Evolutionary conservation across 2,888 invertebrate genomes (phyloP).

Genomic region (Hydropsyche betteni): DNA sequence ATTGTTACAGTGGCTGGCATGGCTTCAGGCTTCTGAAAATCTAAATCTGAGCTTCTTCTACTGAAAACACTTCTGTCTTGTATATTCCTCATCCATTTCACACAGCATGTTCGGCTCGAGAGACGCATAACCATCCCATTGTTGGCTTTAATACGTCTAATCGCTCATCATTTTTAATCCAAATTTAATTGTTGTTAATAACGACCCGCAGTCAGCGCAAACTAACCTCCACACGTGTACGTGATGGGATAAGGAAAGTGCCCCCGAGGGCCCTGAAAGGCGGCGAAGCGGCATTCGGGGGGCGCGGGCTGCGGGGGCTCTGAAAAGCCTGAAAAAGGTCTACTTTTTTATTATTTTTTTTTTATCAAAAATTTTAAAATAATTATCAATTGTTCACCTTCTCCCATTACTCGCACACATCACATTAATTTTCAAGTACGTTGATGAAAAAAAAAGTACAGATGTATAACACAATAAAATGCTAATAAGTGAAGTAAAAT

Average conservation of each 20-base stretch:
- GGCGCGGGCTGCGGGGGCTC: slow-evolving; percentile 65
- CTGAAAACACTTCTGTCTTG: not conserved
- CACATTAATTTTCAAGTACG: slow-evolving; percentile 46
- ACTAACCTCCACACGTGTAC: slow-evolving; percentile 59
- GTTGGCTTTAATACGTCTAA: slow-evolving; percentile 58
- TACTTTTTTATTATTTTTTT: too few relatives aligned
- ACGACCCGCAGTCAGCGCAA: slow-evolving; percentile 56
- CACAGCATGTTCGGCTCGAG: slow-evolving; percentile 59
- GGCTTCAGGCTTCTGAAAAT: slow-evolving; percentile 48
- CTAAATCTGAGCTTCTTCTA: not conserved
- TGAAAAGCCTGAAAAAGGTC: slow-evolving; percentile 53
- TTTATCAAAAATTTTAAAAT: too few relatives aligned
- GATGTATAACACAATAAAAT: slow-evolving; percentile 50
- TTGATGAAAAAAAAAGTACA: slow-evolving; percentile 28
- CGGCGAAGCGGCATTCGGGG: slow-evolving; percentile 58
- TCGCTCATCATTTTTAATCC: slow-evolving; percentile 58
- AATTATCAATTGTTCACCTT: slow-evolving; percentile 57
- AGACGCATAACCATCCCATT: slow-evolving; percentile 61
- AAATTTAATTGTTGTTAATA: slow-evolving; percentile 42
- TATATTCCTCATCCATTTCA: slow-evolving; percentile 3
- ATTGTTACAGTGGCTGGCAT: slow-evolving; percentile 51
- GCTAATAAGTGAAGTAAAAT: slow-evolving; percentile 36
- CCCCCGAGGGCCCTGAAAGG: slow-evolving; percentile 63
- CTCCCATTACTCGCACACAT: slow-evolving; percentile 66
- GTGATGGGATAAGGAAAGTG: slow-evolving; percentile 82